Percentiles rank a stretch among this genome's conserved stretches.
These are phyloP conservation scores for Phylloscopus whistleri DNA, from an alignment of 2,113 vertebrate genomes.

Conservation along the genomic window DNA sequence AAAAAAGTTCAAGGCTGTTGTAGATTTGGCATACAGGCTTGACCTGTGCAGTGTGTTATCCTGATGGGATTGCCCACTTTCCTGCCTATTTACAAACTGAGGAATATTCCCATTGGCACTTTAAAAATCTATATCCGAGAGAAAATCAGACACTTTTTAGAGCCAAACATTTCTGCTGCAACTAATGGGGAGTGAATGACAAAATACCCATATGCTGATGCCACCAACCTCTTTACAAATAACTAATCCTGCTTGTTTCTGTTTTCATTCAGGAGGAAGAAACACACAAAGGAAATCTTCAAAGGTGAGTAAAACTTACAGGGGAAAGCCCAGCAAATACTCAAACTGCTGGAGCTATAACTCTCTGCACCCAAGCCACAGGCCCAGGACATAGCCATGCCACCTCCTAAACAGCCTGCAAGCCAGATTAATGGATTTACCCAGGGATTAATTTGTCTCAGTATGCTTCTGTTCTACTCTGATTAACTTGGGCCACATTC, in stretches of 20 bases:
- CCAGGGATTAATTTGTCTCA: not conserved
- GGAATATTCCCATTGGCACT: not conserved
- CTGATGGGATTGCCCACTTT: not conserved
- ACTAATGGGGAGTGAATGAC: not conserved
- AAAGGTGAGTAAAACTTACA: constrained; percentile 80
- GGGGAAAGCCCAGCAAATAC: not conserved
- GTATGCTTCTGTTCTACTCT: not conserved
- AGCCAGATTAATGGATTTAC: not conserved
- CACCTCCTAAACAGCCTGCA: not conserved
- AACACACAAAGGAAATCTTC: constrained; percentile 85
- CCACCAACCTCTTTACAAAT: not conserved
- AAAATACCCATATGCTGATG: not conserved
- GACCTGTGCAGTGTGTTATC: not conserved
- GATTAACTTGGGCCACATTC: not conserved
- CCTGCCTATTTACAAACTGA: not conserved
- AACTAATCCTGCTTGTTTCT: not conserved
- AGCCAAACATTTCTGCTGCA: not conserved
- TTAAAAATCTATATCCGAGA: not conserved
- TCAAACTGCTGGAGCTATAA: not conserved
- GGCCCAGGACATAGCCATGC: not conserved
- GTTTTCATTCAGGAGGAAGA: constrained; percentile 85
- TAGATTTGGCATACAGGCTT: not conserved
- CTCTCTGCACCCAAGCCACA: not conserved
- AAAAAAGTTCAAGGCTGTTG: not conserved
- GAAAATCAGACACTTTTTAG: not conserved